Base-by-base conservation (phyloP, 2,888 invertebrate genomes). In the Machimus rusticus region DNA sequence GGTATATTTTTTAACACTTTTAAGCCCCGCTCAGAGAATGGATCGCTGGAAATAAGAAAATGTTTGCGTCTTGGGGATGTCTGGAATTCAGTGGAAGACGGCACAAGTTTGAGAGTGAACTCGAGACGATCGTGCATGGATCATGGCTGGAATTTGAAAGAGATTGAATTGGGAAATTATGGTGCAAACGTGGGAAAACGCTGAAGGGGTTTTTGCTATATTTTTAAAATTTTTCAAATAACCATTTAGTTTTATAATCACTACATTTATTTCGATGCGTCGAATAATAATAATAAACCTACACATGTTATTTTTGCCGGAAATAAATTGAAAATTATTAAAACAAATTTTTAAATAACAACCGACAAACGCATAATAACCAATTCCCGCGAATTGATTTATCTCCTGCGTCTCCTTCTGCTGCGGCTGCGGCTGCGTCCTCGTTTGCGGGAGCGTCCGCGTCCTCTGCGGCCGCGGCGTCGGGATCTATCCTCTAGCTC, bases 1-100 rank as follows among this genome's bases (percentile, higher is more conserved):
- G 86, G 88, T 88, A 88, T 87, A 88, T 78, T 87, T 66, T 88
- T 88, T 77, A 88, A 88, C 78, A 87, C 85, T 85, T 84, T 46
- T 23, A 74, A 66, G 23, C 66, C 28, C 5, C 66, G 66, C 66
- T 66, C 66, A 28, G 66, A 66, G 66, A 66, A 28, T 28, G 66
- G 23, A 28, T 66, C 19, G 28, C 66, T 66, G 66, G 66, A 66
- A 66, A 66, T 28, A 66, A 66, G 66, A 66, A 66, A 28, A 28
- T 23, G 23, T 8, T 66, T 19, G 9, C 12, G 23, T 23, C 66
- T 66, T 66, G 66, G 66, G 66, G 66, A 66, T 66, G 66, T 66
- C 51, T 66, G 66, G 66, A 66, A 66, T 66, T 12, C 28, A 23
- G 66, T 66, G 66, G 66, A 66, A 55, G n/a, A 19, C n/a, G 9